phyloP scores from a whole-genome alignment of 2,113 vertebrate genomes.

The Grammomys dolichurus region DNA sequence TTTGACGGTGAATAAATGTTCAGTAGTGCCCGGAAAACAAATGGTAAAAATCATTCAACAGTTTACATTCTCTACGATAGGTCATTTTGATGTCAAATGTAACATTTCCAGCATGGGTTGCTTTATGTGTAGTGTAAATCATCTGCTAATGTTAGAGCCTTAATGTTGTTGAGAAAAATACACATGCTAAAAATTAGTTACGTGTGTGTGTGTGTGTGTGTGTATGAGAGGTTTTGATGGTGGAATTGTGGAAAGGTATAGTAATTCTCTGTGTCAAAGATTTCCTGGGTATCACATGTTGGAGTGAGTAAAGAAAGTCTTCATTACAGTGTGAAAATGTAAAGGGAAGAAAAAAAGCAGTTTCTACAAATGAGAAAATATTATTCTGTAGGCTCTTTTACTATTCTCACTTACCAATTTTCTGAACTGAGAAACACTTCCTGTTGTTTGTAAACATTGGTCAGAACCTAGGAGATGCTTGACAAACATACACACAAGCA shows the following conservation, averaged over 20 bases:
- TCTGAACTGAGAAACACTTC: constrained; percentile 25
- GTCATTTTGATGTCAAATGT: constrained; percentile 9
- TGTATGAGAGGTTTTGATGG: not conserved
- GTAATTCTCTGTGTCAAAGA: constrained; percentile 22
- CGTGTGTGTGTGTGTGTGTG: not conserved
- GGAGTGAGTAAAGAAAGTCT: not conserved
- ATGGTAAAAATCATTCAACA: not conserved
- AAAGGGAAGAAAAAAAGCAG: not conserved
- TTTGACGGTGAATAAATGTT: not conserved
- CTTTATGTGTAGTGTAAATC: not conserved
- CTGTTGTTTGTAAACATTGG: not conserved
- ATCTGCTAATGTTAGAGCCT: not conserved
- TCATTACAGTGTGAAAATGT: not conserved
- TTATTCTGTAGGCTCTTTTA: not conserved
- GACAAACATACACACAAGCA: not conserved
- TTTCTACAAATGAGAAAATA: not conserved
- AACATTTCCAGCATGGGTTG: not conserved
- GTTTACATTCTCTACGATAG: not conserved
- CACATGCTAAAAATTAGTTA: not conserved
- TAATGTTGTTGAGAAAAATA: constrained; percentile 42
- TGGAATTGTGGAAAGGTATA: not conserved
- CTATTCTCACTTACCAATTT: constrained; percentile 7
- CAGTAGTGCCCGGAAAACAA: constrained; percentile 31
- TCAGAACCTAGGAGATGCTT: not conserved
- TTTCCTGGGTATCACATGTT: not conserved